These are phyloP conservation scores for Folsomia candida DNA, from an alignment of 2,888 invertebrate species.

Conservation along the genomic window DNA sequence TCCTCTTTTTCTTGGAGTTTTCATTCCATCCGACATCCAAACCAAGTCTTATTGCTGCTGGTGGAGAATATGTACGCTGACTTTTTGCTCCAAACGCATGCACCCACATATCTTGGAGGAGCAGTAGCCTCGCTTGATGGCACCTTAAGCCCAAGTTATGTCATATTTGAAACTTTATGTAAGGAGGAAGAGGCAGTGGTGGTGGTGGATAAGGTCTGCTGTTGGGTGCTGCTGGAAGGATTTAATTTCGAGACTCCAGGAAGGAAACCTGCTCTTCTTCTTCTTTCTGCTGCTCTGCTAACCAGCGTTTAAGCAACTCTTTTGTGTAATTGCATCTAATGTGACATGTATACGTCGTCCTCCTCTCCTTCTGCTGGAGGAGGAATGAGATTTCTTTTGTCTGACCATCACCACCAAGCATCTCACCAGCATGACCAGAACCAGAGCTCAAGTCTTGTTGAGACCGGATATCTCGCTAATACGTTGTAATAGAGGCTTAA, in stretches of 20 bases:
- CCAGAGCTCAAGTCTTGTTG: not conserved
- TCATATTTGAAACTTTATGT: slow-evolving; percentile 7
- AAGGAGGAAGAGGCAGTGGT: no score
- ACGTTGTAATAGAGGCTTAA: not conserved
- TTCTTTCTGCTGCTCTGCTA: not conserved
- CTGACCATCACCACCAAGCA: not conserved
- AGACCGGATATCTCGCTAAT: not conserved
- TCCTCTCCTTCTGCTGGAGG: not conserved
- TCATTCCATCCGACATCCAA: no score
- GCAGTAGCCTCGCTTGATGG: not conserved
- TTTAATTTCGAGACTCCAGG: slow-evolving; percentile 4
- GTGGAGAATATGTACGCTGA: not conserved
- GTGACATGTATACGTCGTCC: not conserved
- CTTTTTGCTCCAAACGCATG: not conserved
- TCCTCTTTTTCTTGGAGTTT: not conserved
- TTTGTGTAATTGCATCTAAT: slow-evolving; percentile 8
- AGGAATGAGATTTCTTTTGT: not conserved
- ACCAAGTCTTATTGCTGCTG: no score
- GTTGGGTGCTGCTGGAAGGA: not conserved
- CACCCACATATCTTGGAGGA: not conserved
- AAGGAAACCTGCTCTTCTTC: not conserved
- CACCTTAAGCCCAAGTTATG: slow-evolving; percentile 5
- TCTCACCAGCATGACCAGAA: no score
- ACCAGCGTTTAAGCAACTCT: not conserved
- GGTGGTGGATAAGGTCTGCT: not conserved